phyloP scores from a whole-genome alignment of 2,113 vertebrate genomes.

The Saguinus midas region DNA sequence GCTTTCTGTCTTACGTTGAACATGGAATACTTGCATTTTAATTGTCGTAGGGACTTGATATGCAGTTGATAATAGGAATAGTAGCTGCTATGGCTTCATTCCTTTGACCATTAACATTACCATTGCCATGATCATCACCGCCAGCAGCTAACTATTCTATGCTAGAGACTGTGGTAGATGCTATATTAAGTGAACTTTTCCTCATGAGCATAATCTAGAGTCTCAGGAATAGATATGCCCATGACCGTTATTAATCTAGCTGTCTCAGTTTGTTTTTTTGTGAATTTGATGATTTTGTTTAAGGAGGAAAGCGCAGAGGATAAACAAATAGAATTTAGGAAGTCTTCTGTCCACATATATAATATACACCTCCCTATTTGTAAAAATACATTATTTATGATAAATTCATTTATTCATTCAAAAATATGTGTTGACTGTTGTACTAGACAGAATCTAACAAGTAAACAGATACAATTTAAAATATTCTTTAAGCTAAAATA shows the following conservation, averaged over 20 bases:
- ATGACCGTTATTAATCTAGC: not conserved
- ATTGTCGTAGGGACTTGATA: not conserved
- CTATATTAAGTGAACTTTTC: not conserved
- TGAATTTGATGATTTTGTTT: not conserved
- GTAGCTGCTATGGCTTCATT: not conserved
- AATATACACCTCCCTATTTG: not conserved
- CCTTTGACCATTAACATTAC: not conserved
- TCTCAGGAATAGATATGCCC: not conserved
- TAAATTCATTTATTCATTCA: not conserved
- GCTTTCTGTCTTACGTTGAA: not conserved
- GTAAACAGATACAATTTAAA: not conserved
- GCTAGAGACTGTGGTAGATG: not conserved
- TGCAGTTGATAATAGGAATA: not conserved
- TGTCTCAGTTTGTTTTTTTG: not conserved
- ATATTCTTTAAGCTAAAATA: not conserved
- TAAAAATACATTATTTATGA: not conserved
- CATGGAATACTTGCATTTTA: not conserved
- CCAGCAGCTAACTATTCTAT: not conserved
- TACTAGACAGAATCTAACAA: not conserved
- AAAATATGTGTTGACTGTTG: not conserved
- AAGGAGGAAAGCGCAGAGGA: not conserved
- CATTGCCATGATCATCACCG: not conserved
- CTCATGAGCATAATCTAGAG: not conserved
- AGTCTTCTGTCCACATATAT: not conserved
- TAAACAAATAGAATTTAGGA: not conserved